Evolutionary conservation across 1,140 invertebrate genomes (phyloP), one percentile per base, ranked within the genome.

Genomic region (Drosophila erecta): DNA sequence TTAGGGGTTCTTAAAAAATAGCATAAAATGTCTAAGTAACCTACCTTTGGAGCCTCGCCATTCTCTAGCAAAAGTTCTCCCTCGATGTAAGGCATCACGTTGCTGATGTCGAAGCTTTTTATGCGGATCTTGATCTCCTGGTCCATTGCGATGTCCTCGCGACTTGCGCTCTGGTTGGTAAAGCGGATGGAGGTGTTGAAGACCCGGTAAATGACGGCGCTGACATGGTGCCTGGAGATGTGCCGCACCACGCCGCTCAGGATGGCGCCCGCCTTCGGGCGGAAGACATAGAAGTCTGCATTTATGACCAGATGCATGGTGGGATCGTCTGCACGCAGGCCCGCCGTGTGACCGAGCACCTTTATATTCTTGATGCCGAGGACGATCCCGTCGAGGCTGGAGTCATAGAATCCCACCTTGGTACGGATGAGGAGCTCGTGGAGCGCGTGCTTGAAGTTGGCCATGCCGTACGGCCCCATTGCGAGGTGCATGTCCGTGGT

Each of bases 331-430:
- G 92, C 76, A 8, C 93, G 77, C 44, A 94, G 77, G 3, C 85
- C 84, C 38, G 92, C 93, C 1, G 91, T 58, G 0, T 92, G 59
- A 4, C 91, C 92, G 6, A 94, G 50, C 10, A 95, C 58, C 90
- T 94, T 95, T 14, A 94, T 93, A 67, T 95, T 94, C 70, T 93
- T 92, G 55, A 94, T 94, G n/a, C 93, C 92, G 1, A 95, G 78
- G 11, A 95, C 71, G 64, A 95, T 94, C 3, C 94, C 94, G 55
- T 94, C 79, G 5, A 95, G 85, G 53, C 86, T 73, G 15, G 87
- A 64, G 70, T 93, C 91, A 65, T 93, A 94, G 62, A 90, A 91
- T 38, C 92, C 92, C 15, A 94, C 90, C 54, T 91, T 92, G 33
- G 78, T 91, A 27, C 76, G 70, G 46, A 92, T 81, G 47, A 94